Conservation (phyloP, 30 jellyfish, hydroid and myxozoan genomes). For the Turritopsis rubra region DNA sequence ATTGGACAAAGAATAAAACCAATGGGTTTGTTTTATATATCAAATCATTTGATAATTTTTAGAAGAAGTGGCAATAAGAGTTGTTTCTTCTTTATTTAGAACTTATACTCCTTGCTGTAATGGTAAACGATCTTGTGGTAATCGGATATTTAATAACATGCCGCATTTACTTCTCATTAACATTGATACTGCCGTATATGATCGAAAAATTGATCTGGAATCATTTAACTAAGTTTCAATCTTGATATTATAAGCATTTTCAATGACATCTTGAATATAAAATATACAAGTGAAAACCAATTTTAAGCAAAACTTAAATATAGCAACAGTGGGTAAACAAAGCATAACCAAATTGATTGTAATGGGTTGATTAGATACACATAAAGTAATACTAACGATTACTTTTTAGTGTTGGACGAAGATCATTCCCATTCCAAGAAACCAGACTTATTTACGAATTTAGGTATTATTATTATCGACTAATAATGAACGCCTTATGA, state of each 20-base stretch:
- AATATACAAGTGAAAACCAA: no score
- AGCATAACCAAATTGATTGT: no score
- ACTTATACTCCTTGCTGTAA: conserved; percentile 9
- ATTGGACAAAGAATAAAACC: background rate
- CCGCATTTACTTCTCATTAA: background rate
- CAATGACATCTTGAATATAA: background rate
- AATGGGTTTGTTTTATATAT: background rate
- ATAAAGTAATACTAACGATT: background rate
- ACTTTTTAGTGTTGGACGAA: background rate
- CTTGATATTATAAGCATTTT: background rate
- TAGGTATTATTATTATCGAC: background rate
- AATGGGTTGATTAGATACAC: background rate
- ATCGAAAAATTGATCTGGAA: background rate
- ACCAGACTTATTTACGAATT: background rate
- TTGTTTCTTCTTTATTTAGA: background rate
- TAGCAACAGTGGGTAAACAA: no score
- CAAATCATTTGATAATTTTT: background rate
- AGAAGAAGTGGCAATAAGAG: background rate
- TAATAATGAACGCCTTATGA: background rate
- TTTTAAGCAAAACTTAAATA: background rate
- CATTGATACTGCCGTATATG: conserved; percentile 10
- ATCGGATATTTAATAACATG: background rate
- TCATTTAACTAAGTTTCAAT: background rate
- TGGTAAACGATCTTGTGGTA: conserved; percentile 5
- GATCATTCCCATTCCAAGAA: background rate